Evolutionary conservation across 92 coral and sea anemone genomes (phyloP).

Genomic region (Parazoanthus swiftii): DNA sequence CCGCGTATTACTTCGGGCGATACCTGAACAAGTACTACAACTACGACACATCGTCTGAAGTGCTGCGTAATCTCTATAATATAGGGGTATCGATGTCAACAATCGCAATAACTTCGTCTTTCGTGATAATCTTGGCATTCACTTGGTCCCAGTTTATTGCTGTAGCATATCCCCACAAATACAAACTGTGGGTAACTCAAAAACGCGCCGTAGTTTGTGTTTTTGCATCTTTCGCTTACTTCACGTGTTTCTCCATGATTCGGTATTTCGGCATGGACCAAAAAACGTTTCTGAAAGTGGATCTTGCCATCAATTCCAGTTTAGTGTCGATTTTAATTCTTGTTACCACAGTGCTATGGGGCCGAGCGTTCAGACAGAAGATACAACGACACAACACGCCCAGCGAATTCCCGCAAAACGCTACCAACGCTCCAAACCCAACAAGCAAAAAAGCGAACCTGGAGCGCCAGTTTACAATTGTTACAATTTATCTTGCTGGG

Average conservation of each 20-base stretch:
- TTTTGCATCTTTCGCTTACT: constrained; percentile 62
- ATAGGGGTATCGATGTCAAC: constrained; percentile 74
- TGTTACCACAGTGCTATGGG: constrained; percentile 51
- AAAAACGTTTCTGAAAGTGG: constrained; percentile 55
- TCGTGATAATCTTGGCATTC: constrained; percentile 68
- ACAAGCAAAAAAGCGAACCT: constrained; percentile 45
- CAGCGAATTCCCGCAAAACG: background rate
- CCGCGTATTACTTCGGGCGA: constrained; percentile 60
- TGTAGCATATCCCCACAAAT: constrained; percentile 72
- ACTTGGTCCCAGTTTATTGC: constrained; percentile 85
- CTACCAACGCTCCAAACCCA: background rate
- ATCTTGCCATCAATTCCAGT: constrained; percentile 72
- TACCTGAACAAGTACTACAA: constrained; percentile 33
- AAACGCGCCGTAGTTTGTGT: constrained; percentile 54
- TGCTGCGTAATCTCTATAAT: constrained; percentile 37
- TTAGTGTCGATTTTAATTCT: constrained; percentile 63
- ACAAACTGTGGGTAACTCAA: constrained; percentile 57
- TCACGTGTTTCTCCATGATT: constrained; percentile 60
- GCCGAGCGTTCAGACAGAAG: constrained; percentile 57
- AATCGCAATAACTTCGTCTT: constrained; percentile 83
- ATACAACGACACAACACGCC: constrained; percentile 33
- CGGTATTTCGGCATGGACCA: constrained; percentile 63
- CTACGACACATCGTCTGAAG: constrained; percentile 9
- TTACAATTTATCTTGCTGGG: constrained; percentile 75
- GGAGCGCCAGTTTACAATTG: constrained; percentile 81